Evolutionary conservation across 2,797 vertebrate species (phyloP), one percentile per base, ranked within the genome.

Genomic region (Rhinophrynus dorsalis): DNA sequence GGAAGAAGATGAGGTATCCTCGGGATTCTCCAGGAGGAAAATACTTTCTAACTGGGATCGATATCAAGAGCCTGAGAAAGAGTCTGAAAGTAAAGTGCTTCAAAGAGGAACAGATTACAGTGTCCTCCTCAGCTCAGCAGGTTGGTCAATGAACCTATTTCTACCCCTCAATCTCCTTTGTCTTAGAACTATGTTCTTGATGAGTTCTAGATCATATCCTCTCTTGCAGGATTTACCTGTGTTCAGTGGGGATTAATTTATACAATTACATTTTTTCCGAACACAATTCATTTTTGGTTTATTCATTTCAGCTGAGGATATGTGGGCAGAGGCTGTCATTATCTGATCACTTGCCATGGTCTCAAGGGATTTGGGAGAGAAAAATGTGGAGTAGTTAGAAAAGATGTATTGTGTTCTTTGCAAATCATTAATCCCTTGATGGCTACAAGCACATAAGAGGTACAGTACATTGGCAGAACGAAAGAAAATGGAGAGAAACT

Each of bases 1-100:
- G 48, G 50, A 59, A 29, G 88, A 87, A 26, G 79, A 60, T 33
- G 67, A 81, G 15, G 68, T 58, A 65, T 29, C 10, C 17, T 67
- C 78, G 55, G 66, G 76, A 29, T 91, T 89, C 78, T 88, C 90
- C 66, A 87, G 84, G 77, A 90, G 90, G 76, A 91, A 90, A 67
- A 81, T 93, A 69, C 82, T 86, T 75, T 88, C 92, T 5, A 92
- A 92, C 78, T 91, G 90, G 91, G 89, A 86, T 56, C 89, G 90
- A 24, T 93, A 92, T 20, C 6, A 86, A 72, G 85, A 77, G 30
- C 78, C 59, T 30, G 72, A 71, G 30, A 67, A 67, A 37, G 62
- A 71, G 42, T 9, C 18, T 3, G 87, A 92, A 1, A 82, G 81
- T 47, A 78, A 32, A 10, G 90, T 87, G 5, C 27, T 78, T 26